Base-by-base conservation (phyloP, 2,113 vertebrate species). In the Bos indicus region DNA sequence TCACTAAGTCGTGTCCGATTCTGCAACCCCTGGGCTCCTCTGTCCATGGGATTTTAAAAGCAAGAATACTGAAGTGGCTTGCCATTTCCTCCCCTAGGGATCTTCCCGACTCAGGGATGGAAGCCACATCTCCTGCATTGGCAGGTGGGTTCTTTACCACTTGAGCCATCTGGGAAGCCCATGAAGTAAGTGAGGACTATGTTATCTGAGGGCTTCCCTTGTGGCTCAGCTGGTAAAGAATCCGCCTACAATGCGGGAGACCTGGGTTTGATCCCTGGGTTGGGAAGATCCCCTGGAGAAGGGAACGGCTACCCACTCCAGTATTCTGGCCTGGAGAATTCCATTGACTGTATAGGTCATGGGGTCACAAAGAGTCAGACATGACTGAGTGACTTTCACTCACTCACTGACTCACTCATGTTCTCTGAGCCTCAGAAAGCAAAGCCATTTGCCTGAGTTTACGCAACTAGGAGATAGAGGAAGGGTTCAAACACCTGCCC, bases 211-310 rank as follows among this genome's bases (percentile, higher is more conserved):
- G 59, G n/a, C 67, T 40, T 71, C 67, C 67, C 19, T 36, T 40
- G n/a, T 12, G n/a, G 67, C 67, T 71, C 67, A 71, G 67, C 67
- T 71, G n/a, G 2, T 36, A 36, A 71, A 71, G 67, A 71, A 23
- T 36, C 64, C 0, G 0, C 64, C 19, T 6, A n/a, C 67, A 36
- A 71, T 6, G 67, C 0, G 0, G n/a, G 19, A 71, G n/a, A 71
- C 67, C n/a, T 40, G n/a, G 67, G 67, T 40, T 71, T 21, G 19
- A 40, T 40, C 67, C n/a, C 67, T 71, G n/a, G 67, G 67, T 40
- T 71, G 67, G 67, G 67, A 71, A 71, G 67, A 40, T 71, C 19
- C n/a, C n/a, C 67, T 71, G n/a, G n/a, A 71, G 67, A 40, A 40
- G 67, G 67, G n/a, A 71, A 71, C 1, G 4, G 67, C 67, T 71